Percentiles rank a stretch among this genome's conserved stretches.
Evolutionary conservation across 2,113 vertebrate species (phyloP).

Genomic region (Pseudorasbora parva): DNA sequence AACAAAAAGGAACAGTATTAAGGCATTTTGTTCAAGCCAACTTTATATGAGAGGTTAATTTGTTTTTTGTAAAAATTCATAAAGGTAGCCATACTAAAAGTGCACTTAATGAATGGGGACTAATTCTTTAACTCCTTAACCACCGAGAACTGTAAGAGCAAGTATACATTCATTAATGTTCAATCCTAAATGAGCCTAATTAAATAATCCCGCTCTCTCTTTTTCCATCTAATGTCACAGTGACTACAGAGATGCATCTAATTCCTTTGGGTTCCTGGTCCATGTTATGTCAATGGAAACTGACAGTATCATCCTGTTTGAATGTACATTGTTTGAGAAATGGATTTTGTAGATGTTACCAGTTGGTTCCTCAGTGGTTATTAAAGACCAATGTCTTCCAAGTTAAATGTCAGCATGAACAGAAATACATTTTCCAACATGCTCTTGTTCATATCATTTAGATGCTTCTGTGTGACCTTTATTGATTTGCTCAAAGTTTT

Average conservation of each 20-base stretch:
- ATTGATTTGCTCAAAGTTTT: slow-evolving; percentile 10
- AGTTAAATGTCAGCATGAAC: background rate
- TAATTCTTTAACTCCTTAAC: background rate
- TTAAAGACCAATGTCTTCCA: background rate
- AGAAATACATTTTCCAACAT: slow-evolving; percentile 26
- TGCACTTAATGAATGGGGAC: slow-evolving; percentile 30
- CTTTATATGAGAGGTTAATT: background rate
- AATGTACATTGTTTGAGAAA: background rate
- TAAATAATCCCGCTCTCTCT: background rate
- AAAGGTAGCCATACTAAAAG: slow-evolving; percentile 9
- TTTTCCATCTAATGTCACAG: slow-evolving; percentile 38
- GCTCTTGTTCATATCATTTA: background rate
- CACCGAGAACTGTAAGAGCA: slow-evolving; percentile 2
- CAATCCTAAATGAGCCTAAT: background rate
- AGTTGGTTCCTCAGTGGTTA: background rate
- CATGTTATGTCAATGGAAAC: background rate
- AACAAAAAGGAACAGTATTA: background rate
- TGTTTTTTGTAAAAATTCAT: background rate
- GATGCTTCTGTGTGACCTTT: slow-evolving; percentile 1
- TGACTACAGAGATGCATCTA: background rate
- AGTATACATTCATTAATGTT: slow-evolving; percentile 3
- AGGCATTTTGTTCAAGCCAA: slow-evolving; percentile 14
- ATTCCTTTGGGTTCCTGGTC: slow-evolving; percentile 26
- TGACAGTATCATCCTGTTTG: background rate
- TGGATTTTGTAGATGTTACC: background rate